Evolutionary conservation across 2,113 vertebrate genomes (phyloP), one percentile per base, ranked within the genome.

Genomic region (Lota lota): DNA sequence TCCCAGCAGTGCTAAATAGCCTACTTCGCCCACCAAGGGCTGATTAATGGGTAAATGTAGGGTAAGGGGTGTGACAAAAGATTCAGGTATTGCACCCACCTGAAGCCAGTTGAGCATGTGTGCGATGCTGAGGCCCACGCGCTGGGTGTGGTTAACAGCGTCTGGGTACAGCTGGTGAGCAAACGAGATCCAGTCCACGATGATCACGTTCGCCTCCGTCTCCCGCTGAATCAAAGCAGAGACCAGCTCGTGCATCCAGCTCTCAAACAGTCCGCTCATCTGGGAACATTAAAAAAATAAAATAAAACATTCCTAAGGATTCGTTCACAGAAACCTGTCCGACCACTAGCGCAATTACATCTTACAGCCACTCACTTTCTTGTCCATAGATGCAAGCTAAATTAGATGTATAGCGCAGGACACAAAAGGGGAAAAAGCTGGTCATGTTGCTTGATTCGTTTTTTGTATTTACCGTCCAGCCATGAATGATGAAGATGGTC

Each of bases 401-500:
- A 47, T 11, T 12, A 59, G 11, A 17, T 62, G 22, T 7, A 28
- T 14, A 62, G 17, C 17, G n/a, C 15, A 36, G 6, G 40, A 47
- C 40, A 14, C 40, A 47, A 47, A 14, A 47, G 2, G 40, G 4
- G 0, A 14, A 0, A 0, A 73, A 93, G 92, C 64, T 47, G 20
- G 28, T 47, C 7, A 17, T 17, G 40, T 47, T 14, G 40, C 12
- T 47, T 11, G 19, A 17, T 54, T 51, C 19, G 11, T 22, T 10
- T 2, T 8, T 15, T 8, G 15, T 33, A 51, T 16, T 3, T 80
- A 98, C 97, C 61, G 95, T 95, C 97, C 97, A 99, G 58, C 97
- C 96, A 5, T 99, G 97, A 74, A 99, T 95, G 83, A 99, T 92
- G 72, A 99, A 90, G 81, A 99, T 96, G 0, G 94, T 97, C 80